Base-by-base conservation (phyloP, 2,113 vertebrate genomes). In the Centropus bengalensis region DNA sequence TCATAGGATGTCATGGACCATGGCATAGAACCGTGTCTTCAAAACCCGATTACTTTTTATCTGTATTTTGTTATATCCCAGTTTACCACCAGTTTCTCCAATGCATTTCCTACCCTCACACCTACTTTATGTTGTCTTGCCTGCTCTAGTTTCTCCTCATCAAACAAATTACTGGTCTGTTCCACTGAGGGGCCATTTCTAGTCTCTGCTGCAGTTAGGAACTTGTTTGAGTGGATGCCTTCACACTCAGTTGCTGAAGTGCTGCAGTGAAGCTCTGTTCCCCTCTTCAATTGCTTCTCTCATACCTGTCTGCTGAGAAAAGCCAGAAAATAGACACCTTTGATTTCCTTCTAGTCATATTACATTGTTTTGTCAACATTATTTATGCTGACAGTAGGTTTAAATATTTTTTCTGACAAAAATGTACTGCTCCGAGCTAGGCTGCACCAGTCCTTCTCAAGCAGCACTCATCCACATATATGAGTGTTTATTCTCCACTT, bases 381-480 rank as follows among this genome's bases (percentile, higher is more conserved):
- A 40, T n/a, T 74, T 59, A 36, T 33, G 68, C 58, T 92, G 44
- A 44, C 56, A 85, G 66, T 33, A n/a, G 22, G 40, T 13, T 86
- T 38, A 33, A 68, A 33, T 21, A 23, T 8, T 14, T 23, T 67
- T 45, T 82, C 55, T 44, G 66, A 30, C 8, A 0, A 59, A 75
- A 80, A 70, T 22, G 16, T 44, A 59, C n/a, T 58, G 45, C 59
- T 83, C 8, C 0, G n/a, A 56, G 22, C 30, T 36, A 3, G 2
- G 64, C 45, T 62, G 9, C 4, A n/a, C 47, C 26, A 56, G 1
- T 56, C 73, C 62, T 66, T 58, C 51, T 69, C 77, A 67, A 36
- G 17, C 44, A 21, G 19, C 32, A 49, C 56, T 76, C 59, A 36
- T 18, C 54, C 0, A 0, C 10, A 21, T 59, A 15, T 1, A 1